These are phyloP conservation scores for Eristalinus aeneus DNA, from an alignment of 2,888 invertebrate genomes.

Conservation along the genomic window DNA sequence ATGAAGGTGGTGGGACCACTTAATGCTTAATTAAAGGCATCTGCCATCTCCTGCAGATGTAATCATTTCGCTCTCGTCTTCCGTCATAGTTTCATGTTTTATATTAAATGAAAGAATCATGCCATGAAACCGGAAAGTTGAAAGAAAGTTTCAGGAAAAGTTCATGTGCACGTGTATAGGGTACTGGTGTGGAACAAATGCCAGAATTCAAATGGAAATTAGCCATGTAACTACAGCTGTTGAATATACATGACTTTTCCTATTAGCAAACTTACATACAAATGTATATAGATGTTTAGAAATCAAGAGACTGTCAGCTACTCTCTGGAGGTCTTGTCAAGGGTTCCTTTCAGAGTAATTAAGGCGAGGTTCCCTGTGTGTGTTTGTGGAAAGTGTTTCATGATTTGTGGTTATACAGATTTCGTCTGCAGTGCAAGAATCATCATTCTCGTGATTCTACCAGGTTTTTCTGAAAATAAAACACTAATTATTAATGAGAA, in stretches of 20 bases:
- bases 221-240: background rate
- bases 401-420: too few species aligned
- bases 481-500: too few species aligned
- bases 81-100: background rate
- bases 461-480: too few species aligned
- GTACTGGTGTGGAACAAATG: background rate
- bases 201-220: background rate
- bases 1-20: constrained; percentile 38
- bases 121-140: background rate
- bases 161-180: background rate
- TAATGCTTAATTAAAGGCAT: constrained; percentile 51
- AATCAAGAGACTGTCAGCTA: too few species aligned
- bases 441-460: too few species aligned
- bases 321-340: too few species aligned
- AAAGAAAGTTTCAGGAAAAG: background rate
- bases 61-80: background rate
- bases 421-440: too few species aligned
- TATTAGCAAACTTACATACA: too few species aligned
- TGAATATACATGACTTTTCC: background rate
- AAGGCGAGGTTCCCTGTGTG: too few species aligned
- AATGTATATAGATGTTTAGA: too few species aligned
- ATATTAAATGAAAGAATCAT: background rate
- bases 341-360: too few species aligned
- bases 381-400: too few species aligned
- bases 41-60: background rate